Evolutionary conservation across 2,797 vertebrate species (phyloP).

Genomic region (Antennarius maculatus): DNA sequence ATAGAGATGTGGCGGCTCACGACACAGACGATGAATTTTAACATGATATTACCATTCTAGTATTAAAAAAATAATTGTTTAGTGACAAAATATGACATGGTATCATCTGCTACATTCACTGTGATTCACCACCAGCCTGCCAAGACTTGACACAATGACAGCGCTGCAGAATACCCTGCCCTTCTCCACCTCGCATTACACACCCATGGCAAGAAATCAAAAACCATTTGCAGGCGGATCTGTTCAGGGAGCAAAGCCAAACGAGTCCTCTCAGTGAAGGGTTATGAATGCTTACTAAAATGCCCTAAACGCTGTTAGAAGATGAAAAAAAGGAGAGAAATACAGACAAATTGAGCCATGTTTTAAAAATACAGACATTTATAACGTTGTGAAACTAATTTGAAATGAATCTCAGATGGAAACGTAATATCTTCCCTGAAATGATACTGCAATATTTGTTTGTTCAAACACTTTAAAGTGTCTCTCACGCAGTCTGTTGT

Average conservation of each 20-base stretch:
- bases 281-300: not conserved
- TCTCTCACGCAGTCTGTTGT: not conserved
- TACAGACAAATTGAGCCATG: not conserved
- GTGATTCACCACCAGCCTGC: conserved; percentile 25
- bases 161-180: conserved; percentile 37
- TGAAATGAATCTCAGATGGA: not conserved
- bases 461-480: no score
- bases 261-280: conserved; percentile 4
- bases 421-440: not conserved
- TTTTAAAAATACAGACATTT: not conserved
- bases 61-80: conserved; percentile 9
- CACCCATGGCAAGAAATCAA: conserved; percentile 20
- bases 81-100: conserved; percentile 29
- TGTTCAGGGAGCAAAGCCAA: conserved; percentile 20
- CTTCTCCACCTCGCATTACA: conserved; percentile 29
- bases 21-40: conserved; percentile 3
- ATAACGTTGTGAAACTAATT: not conserved
- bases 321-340: not conserved
- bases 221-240: conserved; percentile 17
- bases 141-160: conserved; percentile 9
- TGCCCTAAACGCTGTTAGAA: not conserved
- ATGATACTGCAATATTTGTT: no score
- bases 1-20: not conserved
- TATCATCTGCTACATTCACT: conserved; percentile 21
- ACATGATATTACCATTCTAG: conserved; percentile 25